These are phyloP conservation scores for Lamproptera curius DNA, from an alignment of 2,888 invertebrate genomes.

Conservation along the genomic window DNA sequence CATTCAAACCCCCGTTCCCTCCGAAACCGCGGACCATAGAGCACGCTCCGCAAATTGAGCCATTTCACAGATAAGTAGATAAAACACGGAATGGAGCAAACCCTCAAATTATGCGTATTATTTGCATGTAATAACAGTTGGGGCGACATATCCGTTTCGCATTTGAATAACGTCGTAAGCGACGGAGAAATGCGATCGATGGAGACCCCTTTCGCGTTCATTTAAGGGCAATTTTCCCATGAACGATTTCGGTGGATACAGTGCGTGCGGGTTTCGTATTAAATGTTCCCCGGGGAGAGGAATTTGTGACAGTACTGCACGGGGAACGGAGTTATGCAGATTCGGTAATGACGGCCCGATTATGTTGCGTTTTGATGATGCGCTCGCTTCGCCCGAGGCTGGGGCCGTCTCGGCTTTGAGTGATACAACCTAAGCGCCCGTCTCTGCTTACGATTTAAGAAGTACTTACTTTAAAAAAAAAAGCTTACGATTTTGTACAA, in stretches of 20 bases:
- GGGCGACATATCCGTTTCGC: slow-evolving; percentile 49
- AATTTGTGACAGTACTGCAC: slow-evolving; percentile 54
- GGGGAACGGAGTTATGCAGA: slow-evolving; percentile 68
- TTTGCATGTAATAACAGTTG: slow-evolving; percentile 74
- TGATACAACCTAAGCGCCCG: slow-evolving; percentile 7
- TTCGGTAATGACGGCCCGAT: slow-evolving; percentile 56
- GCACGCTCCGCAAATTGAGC: slow-evolving; percentile 70
- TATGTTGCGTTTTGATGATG: slow-evolving; percentile 45
- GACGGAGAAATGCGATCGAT: slow-evolving; percentile 13
- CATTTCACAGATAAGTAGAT: slow-evolving; percentile 77
- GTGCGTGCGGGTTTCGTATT: slow-evolving; percentile 28
- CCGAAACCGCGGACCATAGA: slow-evolving; percentile 34
- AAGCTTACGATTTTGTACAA: too few relatives aligned
- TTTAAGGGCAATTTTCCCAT: too few relatives aligned
- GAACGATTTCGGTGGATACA: slow-evolving; percentile 4
- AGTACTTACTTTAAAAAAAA: too few relatives aligned
- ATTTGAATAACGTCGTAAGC: slow-evolving; percentile 27
- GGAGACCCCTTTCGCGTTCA: slow-evolving; percentile 20
- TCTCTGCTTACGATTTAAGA: too few relatives aligned
- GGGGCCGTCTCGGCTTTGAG: slow-evolving; percentile 1
- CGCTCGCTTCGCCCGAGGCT: slow-evolving; percentile 31
- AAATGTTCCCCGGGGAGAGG: slow-evolving; percentile 43
- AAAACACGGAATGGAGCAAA: slow-evolving; percentile 66
- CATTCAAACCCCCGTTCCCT: slow-evolving; percentile 31
- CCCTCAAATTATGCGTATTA: slow-evolving; percentile 73